Conservation (phyloP, 2,113 vertebrate species). For the Indri indri region DNA sequence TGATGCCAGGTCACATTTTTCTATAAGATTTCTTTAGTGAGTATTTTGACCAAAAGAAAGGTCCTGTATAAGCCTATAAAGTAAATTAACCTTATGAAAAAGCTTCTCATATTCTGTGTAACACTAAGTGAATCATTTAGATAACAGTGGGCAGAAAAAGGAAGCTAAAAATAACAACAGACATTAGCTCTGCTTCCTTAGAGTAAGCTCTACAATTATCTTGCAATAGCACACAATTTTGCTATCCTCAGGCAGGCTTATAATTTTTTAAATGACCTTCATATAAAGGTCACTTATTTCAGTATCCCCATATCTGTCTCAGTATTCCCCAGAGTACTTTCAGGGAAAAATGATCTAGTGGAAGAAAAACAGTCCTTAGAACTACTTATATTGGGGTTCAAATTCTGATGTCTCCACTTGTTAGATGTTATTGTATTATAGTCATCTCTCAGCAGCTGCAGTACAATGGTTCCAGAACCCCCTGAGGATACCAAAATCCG, state of each 20-base stretch:
- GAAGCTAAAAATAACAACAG: conserved; percentile 55
- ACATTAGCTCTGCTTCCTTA: conserved; percentile 47
- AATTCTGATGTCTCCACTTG: conserved; percentile 11
- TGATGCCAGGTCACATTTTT: background rate
- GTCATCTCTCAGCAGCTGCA: background rate
- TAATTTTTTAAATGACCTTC: conserved; percentile 35
- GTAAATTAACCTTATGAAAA: conserved; percentile 11
- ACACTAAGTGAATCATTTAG: conserved; percentile 42
- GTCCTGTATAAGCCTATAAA: background rate
- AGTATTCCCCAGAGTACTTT: conserved; percentile 2
- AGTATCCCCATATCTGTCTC: background rate
- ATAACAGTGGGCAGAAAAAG: conserved; percentile 14
- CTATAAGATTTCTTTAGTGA: background rate
- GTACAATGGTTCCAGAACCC: background rate
- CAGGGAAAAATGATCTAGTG: background rate
- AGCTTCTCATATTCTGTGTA: conserved; percentile 38
- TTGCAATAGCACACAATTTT: conserved; percentile 44
- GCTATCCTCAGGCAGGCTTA: background rate
- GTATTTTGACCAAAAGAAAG: conserved; percentile 13
- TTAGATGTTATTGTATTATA: background rate
- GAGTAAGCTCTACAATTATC: conserved; percentile 46
- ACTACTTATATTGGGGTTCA: background rate
- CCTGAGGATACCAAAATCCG: background rate
- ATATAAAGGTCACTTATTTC: conserved; percentile 31
- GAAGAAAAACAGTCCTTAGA: conserved; percentile 34